These are phyloP conservation scores for Phenganax marumi DNA, from an alignment of 92 coral and sea anemone species.

Conservation along the genomic window DNA sequence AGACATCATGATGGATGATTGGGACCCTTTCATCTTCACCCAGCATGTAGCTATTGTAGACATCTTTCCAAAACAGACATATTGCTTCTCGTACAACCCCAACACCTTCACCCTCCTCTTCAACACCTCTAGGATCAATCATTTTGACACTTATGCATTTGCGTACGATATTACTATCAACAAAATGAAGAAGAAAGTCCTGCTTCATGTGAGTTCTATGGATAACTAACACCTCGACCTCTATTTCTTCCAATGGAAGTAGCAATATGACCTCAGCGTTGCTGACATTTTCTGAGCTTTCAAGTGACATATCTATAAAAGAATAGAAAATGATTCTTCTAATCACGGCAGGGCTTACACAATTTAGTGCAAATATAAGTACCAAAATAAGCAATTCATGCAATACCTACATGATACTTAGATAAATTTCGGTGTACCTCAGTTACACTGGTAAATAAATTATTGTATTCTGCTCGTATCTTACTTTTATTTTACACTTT, in stretches of 20 bases:
- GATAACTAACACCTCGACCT: neutral
- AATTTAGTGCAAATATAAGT: neutral
- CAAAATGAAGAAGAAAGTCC: neutral
- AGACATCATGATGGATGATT: slow-evolving; percentile 13
- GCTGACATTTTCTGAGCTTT: slow-evolving; percentile 4
- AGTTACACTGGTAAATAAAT: neutral
- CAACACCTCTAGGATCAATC: slow-evolving; percentile 14
- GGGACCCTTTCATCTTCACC: slow-evolving; percentile 14
- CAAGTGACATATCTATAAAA: slow-evolving; percentile 6
- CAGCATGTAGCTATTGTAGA: slow-evolving; percentile 13
- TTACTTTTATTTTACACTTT: too few species aligned
- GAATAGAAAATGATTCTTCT: neutral
- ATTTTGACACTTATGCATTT: slow-evolving; percentile 3
- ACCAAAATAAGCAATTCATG: neutral
- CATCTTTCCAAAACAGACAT: slow-evolving; percentile 4
- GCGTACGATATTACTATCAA: neutral
- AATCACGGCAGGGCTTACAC: neutral
- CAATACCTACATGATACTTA: neutral
- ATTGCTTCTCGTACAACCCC: slow-evolving; percentile 10
- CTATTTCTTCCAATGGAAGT: neutral
- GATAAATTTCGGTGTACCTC: neutral
- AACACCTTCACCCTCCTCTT: neutral
- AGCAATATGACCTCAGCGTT: neutral
- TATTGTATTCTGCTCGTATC: neutral
- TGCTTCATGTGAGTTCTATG: slow-evolving; percentile 15